Evolutionary conservation across 2,888 invertebrate species (phyloP).

Genomic region (Alcis repandata): DNA sequence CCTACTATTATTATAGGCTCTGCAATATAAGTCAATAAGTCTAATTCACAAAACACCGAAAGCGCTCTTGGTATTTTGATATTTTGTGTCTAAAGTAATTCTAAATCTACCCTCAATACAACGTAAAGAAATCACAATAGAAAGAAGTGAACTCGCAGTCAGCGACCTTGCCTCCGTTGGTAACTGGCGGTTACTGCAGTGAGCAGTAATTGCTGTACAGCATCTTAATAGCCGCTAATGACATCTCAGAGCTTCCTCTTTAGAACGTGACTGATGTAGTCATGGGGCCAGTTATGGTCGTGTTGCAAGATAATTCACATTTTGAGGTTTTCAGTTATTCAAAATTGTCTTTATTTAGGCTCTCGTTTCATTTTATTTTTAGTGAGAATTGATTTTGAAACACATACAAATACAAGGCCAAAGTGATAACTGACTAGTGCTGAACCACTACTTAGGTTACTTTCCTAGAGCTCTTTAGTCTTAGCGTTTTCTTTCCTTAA

Average conservation of each 20-base stretch:
- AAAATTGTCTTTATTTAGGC: too few relatives aligned
- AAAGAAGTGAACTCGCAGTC: slow-evolving; percentile 52
- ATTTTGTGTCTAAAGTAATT: slow-evolving; percentile 23
- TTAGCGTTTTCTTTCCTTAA: too few relatives aligned
- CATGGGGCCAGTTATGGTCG: slow-evolving; percentile 36
- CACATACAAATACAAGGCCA: too few relatives aligned
- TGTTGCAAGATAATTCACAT: not conserved
- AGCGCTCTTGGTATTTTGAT: too few relatives aligned
- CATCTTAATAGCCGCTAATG: slow-evolving; percentile 71
- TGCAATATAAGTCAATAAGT: too few relatives aligned
- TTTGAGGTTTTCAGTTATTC: not conserved
- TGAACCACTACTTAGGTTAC: too few relatives aligned
- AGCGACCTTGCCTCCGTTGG: slow-evolving; percentile 55
- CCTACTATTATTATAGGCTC: too few relatives aligned
- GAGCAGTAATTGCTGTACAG: slow-evolving; percentile 61
- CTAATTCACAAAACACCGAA: too few relatives aligned
- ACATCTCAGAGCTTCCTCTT: slow-evolving; percentile 65
- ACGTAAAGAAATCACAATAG: slow-evolving; percentile 53
- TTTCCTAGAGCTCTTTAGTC: too few relatives aligned
- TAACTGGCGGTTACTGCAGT: slow-evolving; percentile 39
- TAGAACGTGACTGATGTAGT: slow-evolving; percentile 55
- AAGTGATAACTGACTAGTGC: too few relatives aligned
- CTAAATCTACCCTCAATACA: slow-evolving; percentile 29
- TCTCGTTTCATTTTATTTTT: too few relatives aligned
- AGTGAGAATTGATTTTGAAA: too few relatives aligned